Evolutionary conservation across 2,113 vertebrate species (phyloP).

Genomic region (Oxyura jamaicensis): DNA sequence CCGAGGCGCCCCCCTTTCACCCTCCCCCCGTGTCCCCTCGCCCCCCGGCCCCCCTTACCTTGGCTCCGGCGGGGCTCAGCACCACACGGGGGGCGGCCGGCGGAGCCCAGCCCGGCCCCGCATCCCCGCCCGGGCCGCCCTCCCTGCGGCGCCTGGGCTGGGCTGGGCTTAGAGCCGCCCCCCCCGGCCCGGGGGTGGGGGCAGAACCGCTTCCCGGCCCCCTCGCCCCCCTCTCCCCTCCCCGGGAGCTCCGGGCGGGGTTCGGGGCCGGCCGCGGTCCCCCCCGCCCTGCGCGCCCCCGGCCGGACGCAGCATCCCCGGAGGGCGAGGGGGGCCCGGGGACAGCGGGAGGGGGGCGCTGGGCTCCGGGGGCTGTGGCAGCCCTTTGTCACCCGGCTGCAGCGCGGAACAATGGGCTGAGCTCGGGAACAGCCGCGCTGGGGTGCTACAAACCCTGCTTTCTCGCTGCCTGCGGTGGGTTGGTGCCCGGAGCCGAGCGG

Average conservation of each 20-base stretch:
- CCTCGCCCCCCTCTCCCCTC: no score
- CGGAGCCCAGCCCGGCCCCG: neutral
- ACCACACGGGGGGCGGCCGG: neutral
- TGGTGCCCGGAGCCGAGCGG: no score
- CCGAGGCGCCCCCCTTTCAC: neutral
- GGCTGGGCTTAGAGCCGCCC: neutral
- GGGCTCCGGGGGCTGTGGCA: no score
- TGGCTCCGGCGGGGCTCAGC: neutral
- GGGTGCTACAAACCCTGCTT: neutral
- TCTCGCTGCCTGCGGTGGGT: no score
- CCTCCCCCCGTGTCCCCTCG: neutral
- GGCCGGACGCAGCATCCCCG: no score
- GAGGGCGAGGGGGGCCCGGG: no score
- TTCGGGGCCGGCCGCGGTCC: no score
- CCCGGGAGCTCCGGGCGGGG: no score
- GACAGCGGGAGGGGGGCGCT: no score
- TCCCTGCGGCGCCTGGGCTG: neutral
- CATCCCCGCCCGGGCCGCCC: neutral
- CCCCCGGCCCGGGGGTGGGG: neutral
- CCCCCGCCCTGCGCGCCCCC: no score
- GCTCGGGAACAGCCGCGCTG: neutral
- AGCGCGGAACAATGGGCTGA: neutral
- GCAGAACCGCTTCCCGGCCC: no score
- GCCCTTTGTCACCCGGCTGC: conserved; percentile 2
- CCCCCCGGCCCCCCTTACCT: neutral